Evolutionary conservation across 2,113 vertebrate genomes (phyloP).

Genomic region (Scortum barcoo): DNA sequence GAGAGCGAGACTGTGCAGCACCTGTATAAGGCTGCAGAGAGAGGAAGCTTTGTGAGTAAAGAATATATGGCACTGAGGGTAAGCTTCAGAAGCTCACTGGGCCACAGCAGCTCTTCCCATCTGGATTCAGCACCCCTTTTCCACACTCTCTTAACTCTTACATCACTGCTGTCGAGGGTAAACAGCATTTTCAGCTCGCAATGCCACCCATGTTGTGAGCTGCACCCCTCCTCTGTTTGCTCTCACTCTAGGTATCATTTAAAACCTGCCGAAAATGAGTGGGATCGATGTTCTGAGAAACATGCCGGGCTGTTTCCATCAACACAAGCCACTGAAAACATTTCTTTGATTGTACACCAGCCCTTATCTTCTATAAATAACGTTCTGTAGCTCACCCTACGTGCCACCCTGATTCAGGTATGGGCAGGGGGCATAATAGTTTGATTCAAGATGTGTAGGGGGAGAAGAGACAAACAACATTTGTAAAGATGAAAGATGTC

Average conservation of each 20-base stretch:
- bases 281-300: conserved; percentile 51
- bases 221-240: conserved; percentile 43
- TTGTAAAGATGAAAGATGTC: conserved; percentile 49
- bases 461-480: conserved; percentile 47
- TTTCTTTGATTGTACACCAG: conserved; percentile 65
- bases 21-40: conserved; percentile 57
- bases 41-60: conserved; percentile 71
- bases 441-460: conserved; percentile 33
- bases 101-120: conserved; percentile 24
- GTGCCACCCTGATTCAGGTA: conserved; percentile 23
- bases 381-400: conserved; percentile 37
- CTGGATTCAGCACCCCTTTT: background rate
- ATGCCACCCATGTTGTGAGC: conserved; percentile 70
- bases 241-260: conserved; percentile 66
- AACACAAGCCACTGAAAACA: conserved; percentile 51
- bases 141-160: conserved; percentile 43
- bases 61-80: conserved; percentile 28
- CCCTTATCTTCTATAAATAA: conserved; percentile 56
- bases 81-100: conserved; percentile 35
- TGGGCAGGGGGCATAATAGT: background rate
- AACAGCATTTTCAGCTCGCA: conserved; percentile 48
- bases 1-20: conserved; percentile 63
- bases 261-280: conserved; percentile 66
- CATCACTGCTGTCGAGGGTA: conserved; percentile 45
- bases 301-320: conserved; percentile 49